phyloP scores from a whole-genome alignment of 2,888 invertebrate genomes.

The Ophraella communa region DNA sequence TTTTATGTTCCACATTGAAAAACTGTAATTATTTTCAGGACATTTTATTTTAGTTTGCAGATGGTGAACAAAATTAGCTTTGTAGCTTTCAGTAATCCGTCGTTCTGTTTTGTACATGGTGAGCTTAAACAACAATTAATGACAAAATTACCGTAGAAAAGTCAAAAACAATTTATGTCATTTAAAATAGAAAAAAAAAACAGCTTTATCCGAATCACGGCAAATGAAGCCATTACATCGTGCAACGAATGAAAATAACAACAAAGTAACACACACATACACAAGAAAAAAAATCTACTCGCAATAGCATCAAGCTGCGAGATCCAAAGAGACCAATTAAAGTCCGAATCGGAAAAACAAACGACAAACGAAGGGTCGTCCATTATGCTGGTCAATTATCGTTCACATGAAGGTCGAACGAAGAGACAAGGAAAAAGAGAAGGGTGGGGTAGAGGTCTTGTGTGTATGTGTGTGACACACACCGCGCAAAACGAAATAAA shows the following conservation, averaged over 20 bases:
- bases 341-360: conserved; percentile 33
- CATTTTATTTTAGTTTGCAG: too few species aligned
- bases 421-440: conserved; percentile 1
- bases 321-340: conserved; percentile 34
- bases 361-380: conserved; percentile 36
- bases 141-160: neutral
- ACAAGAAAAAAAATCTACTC: conserved; percentile 13
- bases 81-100: too few species aligned
- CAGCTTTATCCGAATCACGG: conserved; percentile 1
- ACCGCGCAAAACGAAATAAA: conserved; percentile 38
- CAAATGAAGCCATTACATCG: conserved; percentile 17
- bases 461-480: too few species aligned
- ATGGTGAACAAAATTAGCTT: too few species aligned
- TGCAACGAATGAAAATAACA: conserved; percentile 9
- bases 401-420: conserved; percentile 26
- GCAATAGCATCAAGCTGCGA: conserved; percentile 22
- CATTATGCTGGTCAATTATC: conserved; percentile 40
- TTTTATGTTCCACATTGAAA: too few species aligned
- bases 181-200: neutral
- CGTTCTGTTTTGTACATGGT: too few species aligned
- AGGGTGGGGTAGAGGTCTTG: conserved; percentile 5
- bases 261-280: conserved; percentile 12
- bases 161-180: neutral
- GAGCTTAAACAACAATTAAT: neutral
- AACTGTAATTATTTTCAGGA: too few species aligned